A percentile compares a stretch with the other conserved stretches of the same genome.
phyloP scores from a whole-genome alignment of 1,140 invertebrate genomes.

The Atta texana region DNA sequence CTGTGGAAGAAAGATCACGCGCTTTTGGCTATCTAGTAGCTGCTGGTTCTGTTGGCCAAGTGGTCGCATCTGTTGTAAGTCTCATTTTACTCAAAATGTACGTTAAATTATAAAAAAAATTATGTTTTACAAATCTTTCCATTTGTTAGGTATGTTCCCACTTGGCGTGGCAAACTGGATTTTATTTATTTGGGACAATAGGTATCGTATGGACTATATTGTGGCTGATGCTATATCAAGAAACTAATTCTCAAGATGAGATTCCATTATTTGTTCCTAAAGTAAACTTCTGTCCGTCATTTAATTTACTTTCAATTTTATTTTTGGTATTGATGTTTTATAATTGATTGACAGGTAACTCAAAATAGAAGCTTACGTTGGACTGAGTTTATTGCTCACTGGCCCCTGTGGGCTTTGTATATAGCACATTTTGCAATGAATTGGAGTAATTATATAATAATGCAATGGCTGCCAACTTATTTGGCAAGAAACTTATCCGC shows the following conservation, averaged over 20 bases:
- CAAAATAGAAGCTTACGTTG: constrained; percentile 87
- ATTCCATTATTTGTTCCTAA: constrained; percentile 90
- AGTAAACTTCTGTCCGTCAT: constrained; percentile 81
- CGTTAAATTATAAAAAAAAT: background rate
- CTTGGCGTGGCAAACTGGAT: constrained; percentile 90
- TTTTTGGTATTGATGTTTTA: background rate
- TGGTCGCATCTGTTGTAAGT: constrained; percentile 91
- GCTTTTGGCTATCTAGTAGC: constrained; percentile 93
- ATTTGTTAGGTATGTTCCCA: constrained; percentile 88
- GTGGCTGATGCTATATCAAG: constrained; percentile 89
- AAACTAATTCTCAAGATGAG: constrained; percentile 88
- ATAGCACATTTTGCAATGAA: constrained; percentile 94
- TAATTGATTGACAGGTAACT: constrained; percentile 83
- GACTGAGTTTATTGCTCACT: constrained; percentile 90
- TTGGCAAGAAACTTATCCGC: constrained; percentile 90
- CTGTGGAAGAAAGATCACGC: constrained; percentile 91
- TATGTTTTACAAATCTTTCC: background rate
- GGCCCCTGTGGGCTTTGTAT: constrained; percentile 93
- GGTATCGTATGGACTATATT: constrained; percentile 91
- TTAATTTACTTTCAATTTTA: background rate
- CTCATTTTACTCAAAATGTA: background rate
- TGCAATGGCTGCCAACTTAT: constrained; percentile 94
- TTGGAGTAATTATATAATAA: constrained; percentile 94
- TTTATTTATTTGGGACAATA: constrained; percentile 91
- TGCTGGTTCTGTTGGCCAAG: constrained; percentile 92